Evolutionary conservation across 2,797 vertebrate genomes (phyloP).

Genomic region (Poeciliopsis presidionis): DNA sequence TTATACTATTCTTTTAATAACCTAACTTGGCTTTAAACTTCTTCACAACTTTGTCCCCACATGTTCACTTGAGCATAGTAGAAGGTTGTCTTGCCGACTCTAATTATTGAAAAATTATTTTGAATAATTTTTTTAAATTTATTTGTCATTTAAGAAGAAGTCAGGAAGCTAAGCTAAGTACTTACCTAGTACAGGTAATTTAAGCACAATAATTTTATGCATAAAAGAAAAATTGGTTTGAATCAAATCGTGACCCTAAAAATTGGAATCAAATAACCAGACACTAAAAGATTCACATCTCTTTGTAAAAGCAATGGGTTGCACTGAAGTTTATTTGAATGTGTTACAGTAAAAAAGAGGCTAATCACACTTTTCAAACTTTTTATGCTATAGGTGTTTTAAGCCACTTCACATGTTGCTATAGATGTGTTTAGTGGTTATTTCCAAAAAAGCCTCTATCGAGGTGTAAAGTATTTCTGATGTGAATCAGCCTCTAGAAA

Average conservation of each 20-base stretch:
- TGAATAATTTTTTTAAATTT: too few relatives aligned
- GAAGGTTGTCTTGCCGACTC: too few relatives aligned
- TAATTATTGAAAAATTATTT: too few relatives aligned
- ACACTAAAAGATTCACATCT: too few relatives aligned
- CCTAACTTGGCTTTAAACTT: background rate
- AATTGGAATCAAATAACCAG: too few relatives aligned
- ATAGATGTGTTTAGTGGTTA: slow-evolving; percentile 12
- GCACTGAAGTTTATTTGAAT: background rate
- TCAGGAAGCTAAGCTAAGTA: too few relatives aligned
- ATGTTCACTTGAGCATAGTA: too few relatives aligned
- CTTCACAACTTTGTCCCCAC: background rate
- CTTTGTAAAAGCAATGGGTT: background rate
- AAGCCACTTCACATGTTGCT: background rate
- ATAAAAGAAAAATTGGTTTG: too few relatives aligned
- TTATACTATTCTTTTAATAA: background rate
- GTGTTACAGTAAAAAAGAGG: background rate
- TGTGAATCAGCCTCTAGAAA: slow-evolving; percentile 10
- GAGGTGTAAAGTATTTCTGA: background rate
- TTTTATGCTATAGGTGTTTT: background rate
- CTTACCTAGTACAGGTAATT: too few relatives aligned
- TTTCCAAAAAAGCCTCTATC: background rate
- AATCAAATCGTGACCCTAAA: too few relatives aligned
- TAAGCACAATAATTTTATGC: too few relatives aligned
- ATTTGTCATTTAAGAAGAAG: too few relatives aligned
- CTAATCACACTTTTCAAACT: background rate